Evolutionary conservation across 2,797 vertebrate genomes (phyloP).

Genomic region (Eulemur albifrons): DNA sequence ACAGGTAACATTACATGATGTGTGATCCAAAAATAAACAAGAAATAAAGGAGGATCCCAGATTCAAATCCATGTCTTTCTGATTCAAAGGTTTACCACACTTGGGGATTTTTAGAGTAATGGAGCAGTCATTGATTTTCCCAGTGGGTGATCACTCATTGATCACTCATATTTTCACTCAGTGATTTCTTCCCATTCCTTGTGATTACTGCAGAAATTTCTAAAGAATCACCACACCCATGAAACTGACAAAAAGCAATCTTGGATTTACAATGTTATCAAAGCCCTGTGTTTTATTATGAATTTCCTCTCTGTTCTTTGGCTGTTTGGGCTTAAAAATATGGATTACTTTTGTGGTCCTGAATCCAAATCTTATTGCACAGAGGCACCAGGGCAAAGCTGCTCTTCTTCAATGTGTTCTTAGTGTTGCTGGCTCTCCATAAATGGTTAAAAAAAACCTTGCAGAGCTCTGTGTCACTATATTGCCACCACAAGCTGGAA

Average conservation of each 20-base stretch:
- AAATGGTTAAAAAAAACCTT: neutral
- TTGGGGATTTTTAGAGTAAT: neutral
- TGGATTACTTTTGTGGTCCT: neutral
- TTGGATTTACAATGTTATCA: neutral
- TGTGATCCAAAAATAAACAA: neutral
- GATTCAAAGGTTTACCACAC: neutral
- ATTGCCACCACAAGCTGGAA: neutral
- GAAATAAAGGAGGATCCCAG: neutral
- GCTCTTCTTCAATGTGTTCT: neutral
- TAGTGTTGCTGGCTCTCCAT: neutral
- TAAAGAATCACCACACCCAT: neutral
- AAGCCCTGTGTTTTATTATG: neutral
- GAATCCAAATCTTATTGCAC: neutral
- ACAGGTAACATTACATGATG: neutral
- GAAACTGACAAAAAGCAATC: neutral
- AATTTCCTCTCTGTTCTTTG: conserved; percentile 18
- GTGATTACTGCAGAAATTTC: neutral
- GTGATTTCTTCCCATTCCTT: neutral
- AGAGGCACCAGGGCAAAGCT: neutral
- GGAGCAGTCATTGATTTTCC: neutral
- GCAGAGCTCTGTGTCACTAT: neutral
- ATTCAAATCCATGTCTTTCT: neutral
- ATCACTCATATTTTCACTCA: neutral
- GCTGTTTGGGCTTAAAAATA: neutral
- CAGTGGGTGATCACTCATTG: neutral